Conservation (phyloP, 2,888 invertebrate species). For the Thecophora atra region DNA sequence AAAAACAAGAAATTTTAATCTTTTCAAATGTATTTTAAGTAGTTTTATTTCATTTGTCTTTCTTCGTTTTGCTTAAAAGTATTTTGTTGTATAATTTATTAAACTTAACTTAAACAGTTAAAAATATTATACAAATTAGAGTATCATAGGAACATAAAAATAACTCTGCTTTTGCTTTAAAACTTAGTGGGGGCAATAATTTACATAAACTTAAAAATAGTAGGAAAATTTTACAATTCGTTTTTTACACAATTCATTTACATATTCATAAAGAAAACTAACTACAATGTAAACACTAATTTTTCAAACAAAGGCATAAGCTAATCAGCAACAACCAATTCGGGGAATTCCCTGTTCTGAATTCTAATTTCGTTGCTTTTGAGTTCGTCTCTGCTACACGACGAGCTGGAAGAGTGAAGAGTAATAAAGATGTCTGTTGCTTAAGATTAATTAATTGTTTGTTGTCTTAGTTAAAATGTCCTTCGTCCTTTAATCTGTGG, state of each 20-base stretch:
- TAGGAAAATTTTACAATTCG: neutral
- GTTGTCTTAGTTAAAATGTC: constrained; percentile 23
- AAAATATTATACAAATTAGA: constrained; percentile 28
- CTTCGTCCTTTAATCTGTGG: constrained; percentile 26
- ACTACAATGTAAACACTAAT: neutral
- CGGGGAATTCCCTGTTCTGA: neutral
- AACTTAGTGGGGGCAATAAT: neutral
- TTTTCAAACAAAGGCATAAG: neutral
- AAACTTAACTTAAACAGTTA: constrained; percentile 37
- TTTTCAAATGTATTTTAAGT: constrained; percentile 30
- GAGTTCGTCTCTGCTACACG: no score
- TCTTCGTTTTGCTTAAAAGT: constrained; percentile 29
- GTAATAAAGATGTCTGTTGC: neutral
- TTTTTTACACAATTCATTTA: constrained; percentile 9
- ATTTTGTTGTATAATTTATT: constrained; percentile 31
- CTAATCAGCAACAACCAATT: neutral
- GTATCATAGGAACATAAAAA: constrained; percentile 40
- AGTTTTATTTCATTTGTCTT: constrained; percentile 30
- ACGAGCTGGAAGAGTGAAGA: no score
- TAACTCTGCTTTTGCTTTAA: constrained; percentile 29
- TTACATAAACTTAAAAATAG: constrained; percentile 1
- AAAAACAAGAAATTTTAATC: constrained; percentile 17
- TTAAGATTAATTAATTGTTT: neutral
- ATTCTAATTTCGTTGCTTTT: constrained; percentile 8
- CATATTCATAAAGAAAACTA: neutral